Conservation (phyloP, 2,888 invertebrate species). For the Phytoseiulus persimilis region DNA sequence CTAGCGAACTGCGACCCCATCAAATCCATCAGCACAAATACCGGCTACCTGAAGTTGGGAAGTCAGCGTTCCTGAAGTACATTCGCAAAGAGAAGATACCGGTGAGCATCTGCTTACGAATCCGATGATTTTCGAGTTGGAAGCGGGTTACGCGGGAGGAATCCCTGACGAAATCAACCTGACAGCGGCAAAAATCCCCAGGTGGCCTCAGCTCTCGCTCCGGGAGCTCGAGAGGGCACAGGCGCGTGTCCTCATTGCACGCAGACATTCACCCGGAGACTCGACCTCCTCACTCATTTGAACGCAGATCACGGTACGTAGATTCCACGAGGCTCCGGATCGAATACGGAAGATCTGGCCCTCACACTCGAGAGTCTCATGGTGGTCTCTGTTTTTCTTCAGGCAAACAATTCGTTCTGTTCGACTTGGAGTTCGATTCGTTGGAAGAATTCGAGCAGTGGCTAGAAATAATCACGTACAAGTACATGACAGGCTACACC, state of each 20-base stretch:
- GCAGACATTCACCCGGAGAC: background rate
- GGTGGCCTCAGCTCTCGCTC: background rate
- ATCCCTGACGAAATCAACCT: too few relatives aligned
- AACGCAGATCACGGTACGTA: background rate
- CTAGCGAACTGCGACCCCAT: background rate
- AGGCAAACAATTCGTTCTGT: background rate
- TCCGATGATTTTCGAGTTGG: too few relatives aligned
- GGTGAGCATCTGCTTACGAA: conserved; percentile 1
- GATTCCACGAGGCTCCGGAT: background rate
- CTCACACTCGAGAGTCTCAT: too few relatives aligned
- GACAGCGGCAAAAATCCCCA: background rate
- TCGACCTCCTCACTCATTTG: conserved; percentile 34
- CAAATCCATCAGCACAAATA: background rate
- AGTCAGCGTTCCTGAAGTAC: conserved; percentile 11
- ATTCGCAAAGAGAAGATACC: conserved; percentile 14
- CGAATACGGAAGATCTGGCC: too few relatives aligned
- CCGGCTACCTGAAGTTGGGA: background rate
- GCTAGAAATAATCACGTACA: conserved; percentile 13
- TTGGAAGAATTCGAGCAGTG: conserved; percentile 14
- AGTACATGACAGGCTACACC: conserved; percentile 31
- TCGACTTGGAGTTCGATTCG: conserved; percentile 6
- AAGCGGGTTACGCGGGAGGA: too few relatives aligned
- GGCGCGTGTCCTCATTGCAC: conserved; percentile 30
- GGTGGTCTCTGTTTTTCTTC: too few relatives aligned
- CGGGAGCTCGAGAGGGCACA: background rate